phyloP scores from a whole-genome alignment of 2,888 invertebrate genomes.

The Synanthedon tipuliformis region DNA sequence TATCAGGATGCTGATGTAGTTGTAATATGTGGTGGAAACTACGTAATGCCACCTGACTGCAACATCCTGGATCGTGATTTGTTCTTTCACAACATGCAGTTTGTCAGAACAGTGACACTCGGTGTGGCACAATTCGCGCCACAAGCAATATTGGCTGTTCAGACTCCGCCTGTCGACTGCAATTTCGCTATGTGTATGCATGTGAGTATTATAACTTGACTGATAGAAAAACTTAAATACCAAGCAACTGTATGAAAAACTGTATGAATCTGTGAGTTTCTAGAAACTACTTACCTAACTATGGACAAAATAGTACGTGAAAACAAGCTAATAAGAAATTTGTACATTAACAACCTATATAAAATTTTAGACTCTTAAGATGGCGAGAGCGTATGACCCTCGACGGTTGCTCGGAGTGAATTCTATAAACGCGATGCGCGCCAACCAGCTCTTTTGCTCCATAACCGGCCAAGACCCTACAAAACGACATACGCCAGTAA shows the following conservation, averaged over 20 bases:
- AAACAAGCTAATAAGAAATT: too few relatives aligned
- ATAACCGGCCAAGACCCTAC: constrained; percentile 35
- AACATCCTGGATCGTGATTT: constrained; percentile 39
- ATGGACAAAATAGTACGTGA: too few relatives aligned
- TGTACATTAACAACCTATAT: too few relatives aligned
- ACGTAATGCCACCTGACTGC: constrained; percentile 42
- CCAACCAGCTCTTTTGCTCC: constrained; percentile 50
- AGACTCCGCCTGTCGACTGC: constrained; percentile 56
- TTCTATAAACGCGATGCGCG: constrained; percentile 52
- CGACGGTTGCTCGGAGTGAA: constrained; percentile 50
- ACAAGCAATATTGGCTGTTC: constrained; percentile 44
- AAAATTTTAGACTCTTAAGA: constrained; percentile 32
- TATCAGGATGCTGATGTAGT: constrained; percentile 49
- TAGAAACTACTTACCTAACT: too few relatives aligned
- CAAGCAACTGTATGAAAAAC: too few relatives aligned
- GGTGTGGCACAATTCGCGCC: constrained; percentile 49
- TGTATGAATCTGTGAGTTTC: too few relatives aligned
- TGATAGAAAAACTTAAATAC: too few relatives aligned
- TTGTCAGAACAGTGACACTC: constrained; percentile 36
- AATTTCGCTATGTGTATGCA: constrained; percentile 46
- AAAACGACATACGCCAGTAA: constrained; percentile 28
- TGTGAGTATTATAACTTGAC: constrained; percentile 16
- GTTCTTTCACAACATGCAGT: constrained; percentile 48
- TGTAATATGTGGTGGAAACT: constrained; percentile 48
- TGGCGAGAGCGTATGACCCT: constrained; percentile 30